Base-by-base conservation (phyloP, 2,888 invertebrate genomes). In the Xanthostigma xanthostigma region DNA sequence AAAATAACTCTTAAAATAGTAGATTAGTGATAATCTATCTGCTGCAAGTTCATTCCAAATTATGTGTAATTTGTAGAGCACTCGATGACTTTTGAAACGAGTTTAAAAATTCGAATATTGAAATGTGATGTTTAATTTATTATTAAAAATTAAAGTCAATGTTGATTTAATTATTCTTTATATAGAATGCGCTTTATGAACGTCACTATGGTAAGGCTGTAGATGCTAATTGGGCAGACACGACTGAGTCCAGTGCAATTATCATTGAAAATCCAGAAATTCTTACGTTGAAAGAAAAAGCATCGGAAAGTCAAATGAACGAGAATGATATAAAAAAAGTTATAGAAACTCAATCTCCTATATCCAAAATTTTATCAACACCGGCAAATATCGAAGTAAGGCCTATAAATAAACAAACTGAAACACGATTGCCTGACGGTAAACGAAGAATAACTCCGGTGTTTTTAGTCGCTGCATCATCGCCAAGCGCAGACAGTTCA, bases 391-490 rank as follows among this genome's bases (percentile, higher is more conserved):
- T 56, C 9, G 66, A 75, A 4, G 69, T 80, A 56, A 77, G 81
- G 11, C 84, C 90, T 0, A 79, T 81, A 54, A 87, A 83, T 69
- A 84, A 92, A 56, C 95, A 96, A 74, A 89, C 94, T 17, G 95
- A 96, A 71, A 93, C 91, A 0, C 76, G 90, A 54, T 88, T 93
- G 4, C 85, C 92, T 1, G 95, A 96, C 68, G 98, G 97, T 36
- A 87, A 91, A 67, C 72, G 97, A 40, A 75, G 97, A 53, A 98
- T 98, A 55, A 97, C 95, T 8, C 97, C 97, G 0, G 90, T 97
- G 69, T 93, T 92, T 64, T 83, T 97, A 59, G 89, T 92, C 14
- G 54, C 62, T 8, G 55, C 56, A 4, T 57, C 60, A 12, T 55
- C 58, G 8, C 53, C 55, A 36, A 50, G 75, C 46, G 68, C 70